Evolutionary conservation across 2,888 invertebrate species (phyloP).

Genomic region (Drosophila mulleri): DNA sequence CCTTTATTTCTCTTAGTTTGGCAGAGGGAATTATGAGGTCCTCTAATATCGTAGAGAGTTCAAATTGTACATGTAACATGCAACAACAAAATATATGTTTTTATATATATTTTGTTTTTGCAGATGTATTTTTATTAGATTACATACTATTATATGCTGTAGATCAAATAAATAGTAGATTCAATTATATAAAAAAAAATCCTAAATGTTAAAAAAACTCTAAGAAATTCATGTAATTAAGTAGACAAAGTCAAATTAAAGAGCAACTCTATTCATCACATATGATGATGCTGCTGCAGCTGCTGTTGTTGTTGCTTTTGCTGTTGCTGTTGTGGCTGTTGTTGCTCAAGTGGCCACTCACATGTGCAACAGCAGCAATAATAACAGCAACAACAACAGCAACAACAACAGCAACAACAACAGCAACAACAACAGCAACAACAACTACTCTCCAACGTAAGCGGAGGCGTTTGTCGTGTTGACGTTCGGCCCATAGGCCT

Average conservation of each 20-base stretch:
- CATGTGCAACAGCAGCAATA: conserved; percentile 42
- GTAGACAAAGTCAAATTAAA: neutral
- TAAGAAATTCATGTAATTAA: too few relatives aligned
- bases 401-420: conserved; percentile 11
- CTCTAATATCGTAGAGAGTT: too few relatives aligned
- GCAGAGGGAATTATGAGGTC: too few relatives aligned
- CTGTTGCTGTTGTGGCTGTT: conserved; percentile 27
- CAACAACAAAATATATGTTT: too few relatives aligned
- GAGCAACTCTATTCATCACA: conserved; percentile 34
- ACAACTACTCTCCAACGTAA: conserved; percentile 2
- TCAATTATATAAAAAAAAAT: too few relatives aligned
- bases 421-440: too few relatives aligned
- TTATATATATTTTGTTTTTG: too few relatives aligned
- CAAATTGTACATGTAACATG: too few relatives aligned
- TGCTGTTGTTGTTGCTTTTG: conserved; percentile 21
- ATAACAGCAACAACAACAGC: conserved; percentile 9
- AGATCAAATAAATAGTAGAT: too few relatives aligned
- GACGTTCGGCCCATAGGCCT: conserved; percentile 34
- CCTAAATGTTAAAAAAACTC: too few relatives aligned
- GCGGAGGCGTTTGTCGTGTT: conserved; percentile 15
- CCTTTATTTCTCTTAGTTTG: neutral
- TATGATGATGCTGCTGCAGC: conserved; percentile 16
- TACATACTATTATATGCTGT: too few relatives aligned
- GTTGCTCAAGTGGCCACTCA: conserved; percentile 56
- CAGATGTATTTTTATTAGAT: too few relatives aligned